Percentiles rank a stretch among this genome's conserved stretches.
Evolutionary conservation across 2,888 invertebrate genomes (phyloP).

Genomic region (Cephus rjabovi): DNA sequence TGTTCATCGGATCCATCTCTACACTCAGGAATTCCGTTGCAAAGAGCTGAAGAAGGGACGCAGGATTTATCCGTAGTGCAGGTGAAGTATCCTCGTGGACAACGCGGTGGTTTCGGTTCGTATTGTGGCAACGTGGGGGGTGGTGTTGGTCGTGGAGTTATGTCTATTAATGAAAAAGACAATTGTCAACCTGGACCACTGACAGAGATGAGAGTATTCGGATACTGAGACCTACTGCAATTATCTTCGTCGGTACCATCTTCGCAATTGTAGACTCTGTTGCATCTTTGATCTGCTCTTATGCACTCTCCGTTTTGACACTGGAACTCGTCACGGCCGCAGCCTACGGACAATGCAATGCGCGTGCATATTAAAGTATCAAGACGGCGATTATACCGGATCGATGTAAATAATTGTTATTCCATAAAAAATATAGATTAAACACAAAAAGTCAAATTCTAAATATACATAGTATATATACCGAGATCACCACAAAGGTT

Average conservation of each 20-base stretch:
- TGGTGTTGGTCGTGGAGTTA: constrained; percentile 18
- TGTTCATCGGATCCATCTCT: constrained; percentile 72
- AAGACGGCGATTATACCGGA: not conserved
- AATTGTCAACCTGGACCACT: constrained; percentile 31
- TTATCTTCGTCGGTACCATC: constrained; percentile 68
- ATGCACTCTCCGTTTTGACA: constrained; percentile 78
- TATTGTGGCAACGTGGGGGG: not conserved
- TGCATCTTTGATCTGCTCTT: constrained; percentile 63
- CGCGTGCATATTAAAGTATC: not conserved
- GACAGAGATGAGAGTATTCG: not conserved
- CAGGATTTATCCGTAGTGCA: constrained; percentile 64
- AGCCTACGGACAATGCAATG: constrained; percentile 68
- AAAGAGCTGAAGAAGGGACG: constrained; percentile 65
- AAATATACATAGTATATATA: not conserved
- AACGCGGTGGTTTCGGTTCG: constrained; percentile 44
- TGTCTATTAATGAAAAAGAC: constrained; percentile 42
- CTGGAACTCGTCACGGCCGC: constrained; percentile 74
- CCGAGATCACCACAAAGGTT: constrained; percentile 11
- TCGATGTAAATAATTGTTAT: not conserved
- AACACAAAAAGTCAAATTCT: constrained; percentile 17
- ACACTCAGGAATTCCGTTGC: constrained; percentile 71
- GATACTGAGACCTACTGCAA: constrained; percentile 45
- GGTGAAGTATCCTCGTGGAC: constrained; percentile 59
- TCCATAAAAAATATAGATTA: not conserved
- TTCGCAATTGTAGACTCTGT: constrained; percentile 64